Conservation (phyloP, 2,797 vertebrate species). For the Aeoliscus strigatus region DNA sequence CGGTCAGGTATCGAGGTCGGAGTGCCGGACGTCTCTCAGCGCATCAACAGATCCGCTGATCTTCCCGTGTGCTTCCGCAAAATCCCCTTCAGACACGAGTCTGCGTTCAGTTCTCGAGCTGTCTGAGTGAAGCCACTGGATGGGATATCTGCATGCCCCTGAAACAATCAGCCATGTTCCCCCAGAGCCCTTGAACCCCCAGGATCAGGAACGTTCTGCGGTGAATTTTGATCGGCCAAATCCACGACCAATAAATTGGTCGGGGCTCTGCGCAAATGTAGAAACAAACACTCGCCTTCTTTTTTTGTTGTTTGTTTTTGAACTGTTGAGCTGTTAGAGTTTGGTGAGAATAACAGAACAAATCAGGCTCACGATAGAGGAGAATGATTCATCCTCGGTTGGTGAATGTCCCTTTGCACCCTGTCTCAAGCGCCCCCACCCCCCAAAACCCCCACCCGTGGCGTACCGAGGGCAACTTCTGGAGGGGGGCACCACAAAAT, state of each 20-base stretch:
- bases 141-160: constrained; percentile 68
- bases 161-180: constrained; percentile 74
- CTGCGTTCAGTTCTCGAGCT: constrained; percentile 48
- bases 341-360: constrained; percentile 39
- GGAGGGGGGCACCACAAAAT: no score
- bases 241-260: constrained; percentile 72
- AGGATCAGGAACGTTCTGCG: constrained; percentile 68
- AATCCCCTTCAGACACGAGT: constrained; percentile 34
- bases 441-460: not conserved
- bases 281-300: constrained; percentile 54
- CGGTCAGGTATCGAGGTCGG: no score
- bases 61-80: constrained; percentile 23
- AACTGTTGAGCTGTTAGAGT: constrained; percentile 55
- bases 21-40: constrained; percentile 5
- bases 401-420: constrained; percentile 49
- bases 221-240: constrained; percentile 71
- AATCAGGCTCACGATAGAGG: constrained; percentile 36
- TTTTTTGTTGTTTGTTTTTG: constrained; percentile 4
- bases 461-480: no score
- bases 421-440: constrained; percentile 11
- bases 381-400: constrained; percentile 54
- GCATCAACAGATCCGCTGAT: constrained; percentile 37
- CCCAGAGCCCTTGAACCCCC: constrained; percentile 68
- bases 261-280: constrained; percentile 57
- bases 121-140: constrained; percentile 49